phyloP scores from a whole-genome alignment of 2,113 vertebrate species.

The Trachemys scripta region DNA sequence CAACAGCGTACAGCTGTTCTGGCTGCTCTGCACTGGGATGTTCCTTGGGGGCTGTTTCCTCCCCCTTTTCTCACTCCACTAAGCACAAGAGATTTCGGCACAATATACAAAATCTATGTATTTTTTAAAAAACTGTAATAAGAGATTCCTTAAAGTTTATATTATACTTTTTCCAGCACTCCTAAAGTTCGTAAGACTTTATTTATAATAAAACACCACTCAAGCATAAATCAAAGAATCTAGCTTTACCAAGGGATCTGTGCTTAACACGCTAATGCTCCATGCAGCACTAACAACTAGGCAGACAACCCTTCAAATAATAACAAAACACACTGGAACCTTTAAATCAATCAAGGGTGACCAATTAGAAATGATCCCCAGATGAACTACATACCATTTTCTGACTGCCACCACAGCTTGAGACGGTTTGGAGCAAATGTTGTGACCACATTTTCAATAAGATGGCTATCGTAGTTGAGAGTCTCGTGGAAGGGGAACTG shows the following conservation, averaged over 20 bases:
- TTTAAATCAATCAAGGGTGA: slow-evolving; percentile 46
- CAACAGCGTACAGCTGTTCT: neutral
- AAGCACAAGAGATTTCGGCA: neutral
- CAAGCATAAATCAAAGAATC: slow-evolving; percentile 22
- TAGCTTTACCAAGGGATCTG: slow-evolving; percentile 48
- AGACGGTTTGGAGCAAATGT: slow-evolving; percentile 93
- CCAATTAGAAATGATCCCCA: slow-evolving; percentile 12
- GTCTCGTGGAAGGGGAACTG: slow-evolving; percentile 80
- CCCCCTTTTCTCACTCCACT: neutral
- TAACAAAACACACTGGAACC: slow-evolving; percentile 12
- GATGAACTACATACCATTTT: slow-evolving; percentile 87
- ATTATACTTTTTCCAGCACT: neutral
- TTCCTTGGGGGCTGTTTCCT: neutral
- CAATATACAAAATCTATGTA: neutral
- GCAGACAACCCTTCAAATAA: slow-evolving; percentile 13
- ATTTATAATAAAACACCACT: neutral
- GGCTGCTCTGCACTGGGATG: neutral
- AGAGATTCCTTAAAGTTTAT: neutral
- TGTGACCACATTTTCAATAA: slow-evolving; percentile 95
- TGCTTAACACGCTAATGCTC: slow-evolving; percentile 45
- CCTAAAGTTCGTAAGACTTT: neutral
- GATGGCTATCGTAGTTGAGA: slow-evolving; percentile 86
- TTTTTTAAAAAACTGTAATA: slow-evolving; percentile 10
- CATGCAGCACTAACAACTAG: slow-evolving; percentile 45
- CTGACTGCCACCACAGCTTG: slow-evolving; percentile 99